phyloP scores from a whole-genome alignment of 2,888 invertebrate genomes.

The Drosophila macrothrix region DNA sequence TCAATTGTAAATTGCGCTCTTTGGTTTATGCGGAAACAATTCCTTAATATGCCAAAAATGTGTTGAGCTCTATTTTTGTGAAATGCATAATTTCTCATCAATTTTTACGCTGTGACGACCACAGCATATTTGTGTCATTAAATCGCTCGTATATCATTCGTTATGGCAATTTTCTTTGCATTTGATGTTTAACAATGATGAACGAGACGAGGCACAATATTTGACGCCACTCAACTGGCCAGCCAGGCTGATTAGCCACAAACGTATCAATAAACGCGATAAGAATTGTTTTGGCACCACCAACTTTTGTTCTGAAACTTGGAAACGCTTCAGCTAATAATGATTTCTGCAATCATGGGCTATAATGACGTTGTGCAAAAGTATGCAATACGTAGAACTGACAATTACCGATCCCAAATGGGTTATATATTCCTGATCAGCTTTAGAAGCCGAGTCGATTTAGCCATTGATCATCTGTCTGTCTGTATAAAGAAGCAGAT shows the following conservation, averaged over 20 bases:
- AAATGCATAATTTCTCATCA: conserved; percentile 27
- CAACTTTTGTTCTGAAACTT: conserved; percentile 16
- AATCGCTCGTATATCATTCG: conserved; percentile 36
- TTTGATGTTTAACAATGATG: conserved; percentile 36
- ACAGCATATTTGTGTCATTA: conserved; percentile 12
- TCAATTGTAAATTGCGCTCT: conserved; percentile 27
- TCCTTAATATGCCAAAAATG: conserved; percentile 7
- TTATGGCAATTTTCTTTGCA: conserved; percentile 18
- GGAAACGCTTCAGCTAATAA: conserved; percentile 8
- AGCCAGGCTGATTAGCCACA: conserved; percentile 36
- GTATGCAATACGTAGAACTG: background rate
- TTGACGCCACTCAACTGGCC: conserved; percentile 27
- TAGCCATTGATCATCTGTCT: background rate
- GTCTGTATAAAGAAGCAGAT: background rate
- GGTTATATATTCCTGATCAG: background rate
- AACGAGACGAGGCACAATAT: conserved; percentile 41
- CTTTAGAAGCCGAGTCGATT: background rate
- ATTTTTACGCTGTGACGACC: conserved; percentile 1
- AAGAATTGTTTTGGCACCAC: conserved; percentile 31
- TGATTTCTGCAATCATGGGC: background rate
- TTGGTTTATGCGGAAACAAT: conserved; percentile 32
- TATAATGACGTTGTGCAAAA: background rate
- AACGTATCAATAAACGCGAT: conserved; percentile 42
- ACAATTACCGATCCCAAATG: background rate
- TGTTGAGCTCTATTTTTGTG: conserved; percentile 7